Evolutionary conservation across 2,888 invertebrate species (phyloP), one percentile per base, ranked within the genome.

Genomic region (Schizaphis graminum): DNA sequence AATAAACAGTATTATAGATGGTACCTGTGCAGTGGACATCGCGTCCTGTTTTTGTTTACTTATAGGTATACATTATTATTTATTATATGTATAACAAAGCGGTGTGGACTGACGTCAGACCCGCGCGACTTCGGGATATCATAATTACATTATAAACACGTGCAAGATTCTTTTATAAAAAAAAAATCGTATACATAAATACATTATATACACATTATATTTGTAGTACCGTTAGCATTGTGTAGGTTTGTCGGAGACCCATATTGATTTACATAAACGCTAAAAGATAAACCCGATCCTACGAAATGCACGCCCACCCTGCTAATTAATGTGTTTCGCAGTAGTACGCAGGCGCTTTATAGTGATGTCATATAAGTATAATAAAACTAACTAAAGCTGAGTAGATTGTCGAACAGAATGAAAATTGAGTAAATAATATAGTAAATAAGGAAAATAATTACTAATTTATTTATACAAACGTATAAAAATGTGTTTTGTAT

Each of bases 221-320:
- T 47, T 44, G 53, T 47, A 61, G 85, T 94, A 94, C 94, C 94
- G 94, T 94, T 94, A 94, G 24, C 41, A 53, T 67, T 35, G 94
- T 67, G 94, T 94, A 94, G 94, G 94, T 90, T 91, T 94, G 61
- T 53, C 49, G 44, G 92, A 49, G 87, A 87, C 87, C 67, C 35
- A 85, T 93, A 85, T 93, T 44, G 94, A 94, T 94, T 94, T 94
- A 67, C 94, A 94, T 94, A 94, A 94, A 94, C 86, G 94, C 61
- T 91, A 94, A 91, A 86, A 87, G 86, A 91, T 86, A 91, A 94
- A 94, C 86, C 86, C 61, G 91, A 94, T 91, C 94, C 67, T 91
- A 94, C 57, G 57, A 86, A 94, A 94, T 41, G 44, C 41, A 89
- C 94, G 85, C 94, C 94, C 86, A 90, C 94, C 67, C 49, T 41